These are phyloP conservation scores for Hypolimnas misippus DNA, from an alignment of 2,888 invertebrate genomes.

Conservation along the genomic window DNA sequence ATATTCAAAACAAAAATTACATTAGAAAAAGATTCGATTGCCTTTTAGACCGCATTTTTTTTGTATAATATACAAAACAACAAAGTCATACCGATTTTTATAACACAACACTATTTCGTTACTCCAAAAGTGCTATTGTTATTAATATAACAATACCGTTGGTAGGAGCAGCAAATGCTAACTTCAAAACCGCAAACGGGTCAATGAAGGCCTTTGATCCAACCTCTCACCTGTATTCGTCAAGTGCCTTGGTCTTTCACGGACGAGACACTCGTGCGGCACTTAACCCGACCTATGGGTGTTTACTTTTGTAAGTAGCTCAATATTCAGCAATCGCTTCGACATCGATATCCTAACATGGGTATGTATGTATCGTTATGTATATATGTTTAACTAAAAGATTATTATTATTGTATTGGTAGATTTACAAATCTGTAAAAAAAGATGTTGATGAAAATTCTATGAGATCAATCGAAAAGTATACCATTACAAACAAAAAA, in stretches of 20 bases:
- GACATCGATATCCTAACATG: conserved; percentile 15
- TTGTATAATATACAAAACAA: too few relatives aligned
- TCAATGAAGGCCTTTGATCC: conserved; percentile 80
- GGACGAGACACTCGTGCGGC: conserved; percentile 67
- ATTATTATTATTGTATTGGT: too few relatives aligned
- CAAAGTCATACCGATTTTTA: background rate
- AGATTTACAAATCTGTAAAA: too few relatives aligned
- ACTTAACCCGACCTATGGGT: conserved; percentile 59
- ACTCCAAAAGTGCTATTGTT: conserved; percentile 3
- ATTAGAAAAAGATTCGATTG: too few relatives aligned
- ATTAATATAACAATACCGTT: conserved; percentile 18
- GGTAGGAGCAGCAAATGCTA: conserved; percentile 50
- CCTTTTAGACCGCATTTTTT: too few relatives aligned
- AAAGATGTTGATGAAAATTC: too few relatives aligned
- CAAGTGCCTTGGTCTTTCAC: conserved; percentile 69
- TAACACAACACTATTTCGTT: background rate
- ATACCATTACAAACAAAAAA: too few relatives aligned
- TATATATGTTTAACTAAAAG: too few relatives aligned
- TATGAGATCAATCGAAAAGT: too few relatives aligned
- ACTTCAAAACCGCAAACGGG: conserved; percentile 65
- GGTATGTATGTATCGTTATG: too few relatives aligned
- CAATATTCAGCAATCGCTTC: conserved; percentile 43
- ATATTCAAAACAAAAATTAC: too few relatives aligned
- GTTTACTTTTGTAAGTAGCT: conserved; percentile 60
- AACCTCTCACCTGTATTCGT: conserved; percentile 70